Evolutionary conservation across 2,797 vertebrate genomes (phyloP), one percentile per base, ranked within the genome.

Genomic region (Gymnodraco acuticeps): DNA sequence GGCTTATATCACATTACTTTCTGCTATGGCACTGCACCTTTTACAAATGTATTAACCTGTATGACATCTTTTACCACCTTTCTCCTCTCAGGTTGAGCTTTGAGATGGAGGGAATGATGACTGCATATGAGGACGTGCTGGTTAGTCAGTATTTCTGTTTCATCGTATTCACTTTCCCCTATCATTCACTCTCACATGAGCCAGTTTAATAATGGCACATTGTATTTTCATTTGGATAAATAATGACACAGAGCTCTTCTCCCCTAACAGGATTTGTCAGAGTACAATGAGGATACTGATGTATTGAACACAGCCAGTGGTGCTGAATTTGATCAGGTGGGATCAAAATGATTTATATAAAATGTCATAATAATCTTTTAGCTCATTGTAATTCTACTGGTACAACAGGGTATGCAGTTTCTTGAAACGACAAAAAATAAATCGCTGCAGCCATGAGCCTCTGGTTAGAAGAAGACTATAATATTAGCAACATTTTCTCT

Each of bases 251-350:
- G 6, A 51, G 31, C 14, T 7, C 41, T 41, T 13, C 7, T 66
- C 33, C 63, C 61, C 2, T 76, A 42, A 4, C 43, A 93, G 92
- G 83, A 89, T 10, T 20, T n/a, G 11, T 53, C 67, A 27, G 75
- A 65, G 2, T 76, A 84, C 58, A 2, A 10, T 1, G 82, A 92
- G 5, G 76, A 85, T 14, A 48, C 10, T 31, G 84, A 73, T n/a
- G 10, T 70, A 13, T 1, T 73, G 38, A 47, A 23, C 2, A 0
- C 56, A 17, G 15, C 8, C 5, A 68, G 33, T 38, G 64, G 38
- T 0, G 70, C n/a, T 42, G 88, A 84, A 17, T 79, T 83, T 51
- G 79, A 92, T 89, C 78, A 88, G 90, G 93, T 94, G 85, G 80
- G 84, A 66, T 63, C 15, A 52, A n/a, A 16, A 46, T n/a, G 27